Conservation (phyloP, 2,797 vertebrate genomes). For the Limosa lapponica region DNA sequence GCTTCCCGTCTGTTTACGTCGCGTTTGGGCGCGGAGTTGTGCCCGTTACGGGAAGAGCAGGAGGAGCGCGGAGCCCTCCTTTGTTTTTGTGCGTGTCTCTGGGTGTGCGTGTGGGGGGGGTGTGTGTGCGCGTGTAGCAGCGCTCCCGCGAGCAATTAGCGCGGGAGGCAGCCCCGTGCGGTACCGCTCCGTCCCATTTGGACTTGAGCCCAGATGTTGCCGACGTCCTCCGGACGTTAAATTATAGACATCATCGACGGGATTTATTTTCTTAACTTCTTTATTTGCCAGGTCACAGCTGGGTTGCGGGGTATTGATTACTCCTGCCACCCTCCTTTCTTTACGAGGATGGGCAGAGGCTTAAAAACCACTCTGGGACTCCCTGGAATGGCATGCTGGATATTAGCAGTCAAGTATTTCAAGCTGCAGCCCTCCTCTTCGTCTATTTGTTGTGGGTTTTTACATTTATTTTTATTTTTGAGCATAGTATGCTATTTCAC, state of each 20-base stretch:
- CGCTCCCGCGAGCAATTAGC: not conserved
- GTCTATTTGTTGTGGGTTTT: not conserved
- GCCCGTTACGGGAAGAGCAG: accelerated
- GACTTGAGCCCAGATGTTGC: constrained; percentile 66
- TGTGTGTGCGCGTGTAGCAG: not conserved
- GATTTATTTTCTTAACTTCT: constrained; percentile 60
- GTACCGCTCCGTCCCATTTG: constrained; percentile 30
- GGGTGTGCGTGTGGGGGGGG: too few species aligned
- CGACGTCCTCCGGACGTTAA: constrained; percentile 25
- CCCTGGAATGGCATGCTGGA: constrained; percentile 63
- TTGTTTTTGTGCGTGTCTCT: not conserved
- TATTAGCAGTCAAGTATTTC: constrained; percentile 64
- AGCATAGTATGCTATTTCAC: not conserved
- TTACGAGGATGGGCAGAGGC: constrained; percentile 53
- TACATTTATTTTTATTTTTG: not conserved
- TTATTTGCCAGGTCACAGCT: constrained; percentile 61
- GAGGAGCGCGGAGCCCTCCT: constrained; percentile 11
- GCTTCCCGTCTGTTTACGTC: not conserved
- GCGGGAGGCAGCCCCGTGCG: not conserved
- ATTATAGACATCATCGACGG: constrained; percentile 19
- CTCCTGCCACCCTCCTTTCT: constrained; percentile 50
- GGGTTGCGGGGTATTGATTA: constrained; percentile 60
- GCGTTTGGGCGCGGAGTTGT: not conserved
- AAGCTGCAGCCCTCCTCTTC: not conserved
- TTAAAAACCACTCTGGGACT: constrained; percentile 65